Evolutionary conservation across 2,888 invertebrate genomes (phyloP), one percentile per base, ranked within the genome.

Genomic region (Lymantria monacha): DNA sequence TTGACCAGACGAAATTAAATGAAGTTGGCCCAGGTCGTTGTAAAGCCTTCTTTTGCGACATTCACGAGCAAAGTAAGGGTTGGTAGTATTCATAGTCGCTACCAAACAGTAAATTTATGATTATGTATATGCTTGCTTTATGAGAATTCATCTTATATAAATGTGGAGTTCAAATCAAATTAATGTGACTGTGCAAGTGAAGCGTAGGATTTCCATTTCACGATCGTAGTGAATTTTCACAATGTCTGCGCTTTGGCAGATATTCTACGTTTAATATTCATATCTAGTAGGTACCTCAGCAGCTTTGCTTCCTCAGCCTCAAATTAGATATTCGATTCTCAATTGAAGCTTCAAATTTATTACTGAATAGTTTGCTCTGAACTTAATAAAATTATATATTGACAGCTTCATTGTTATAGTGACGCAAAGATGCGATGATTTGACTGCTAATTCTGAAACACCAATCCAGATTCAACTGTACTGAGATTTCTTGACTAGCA

Each of bases 201-300:
- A 83, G 75, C 83, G 79, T 80, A 55, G 66, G 72, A 84, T 83
- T 83, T 83, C 80, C 81, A 83, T 84, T 85, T 76, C 81, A 74
- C 73, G 76, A 81, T 81, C 66, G 65, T 57, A 79, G 74, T 76
- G 80, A 78, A 81, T 82, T 82, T 81, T 79, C 81, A 79, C 79
- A 79, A 79, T 79, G 84, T 83, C 82, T 83, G 79, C 80, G 75
- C 72, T 70, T 70, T 63, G 62, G 73, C 72, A 74, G 80, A 82
- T 83, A 85, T 83, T 82, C 82, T 67, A 55, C 70, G 77, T 79
- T 86, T 82, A 85, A 85, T 86, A 86, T 86, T 86, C 85, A 83
- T 80, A 74, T 75, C 79, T 77, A 69, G 79, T 61, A n/a, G n/a
- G n/a, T n/a, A 63, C 68, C 53, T 58, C 61, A 67, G 70, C 67